phyloP scores from a whole-genome alignment of 2,797 vertebrate genomes.

The Trachops cirrhosus region DNA sequence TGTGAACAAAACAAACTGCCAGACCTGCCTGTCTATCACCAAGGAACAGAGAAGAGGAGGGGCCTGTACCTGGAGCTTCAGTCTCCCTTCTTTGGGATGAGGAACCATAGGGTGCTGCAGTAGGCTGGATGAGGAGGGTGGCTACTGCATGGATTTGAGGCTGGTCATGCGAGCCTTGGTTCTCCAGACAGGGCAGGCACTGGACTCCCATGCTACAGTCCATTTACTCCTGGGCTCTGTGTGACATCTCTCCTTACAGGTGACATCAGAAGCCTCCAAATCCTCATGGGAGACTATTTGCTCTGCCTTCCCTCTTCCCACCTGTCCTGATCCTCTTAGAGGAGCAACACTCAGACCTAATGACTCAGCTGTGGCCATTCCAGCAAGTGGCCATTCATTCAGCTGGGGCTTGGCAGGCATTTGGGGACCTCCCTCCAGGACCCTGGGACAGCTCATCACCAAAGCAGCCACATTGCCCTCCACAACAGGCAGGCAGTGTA shows the following conservation, averaged over 20 bases:
- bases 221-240: background rate
- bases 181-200: background rate
- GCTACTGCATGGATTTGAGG: background rate
- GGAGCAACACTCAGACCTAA: background rate
- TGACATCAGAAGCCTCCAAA: background rate
- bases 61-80: background rate
- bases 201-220: fast-evolving
- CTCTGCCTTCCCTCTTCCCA: background rate
- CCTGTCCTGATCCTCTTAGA: background rate
- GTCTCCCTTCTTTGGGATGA: background rate
- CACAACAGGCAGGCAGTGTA: background rate
- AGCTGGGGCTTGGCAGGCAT: fast-evolving
- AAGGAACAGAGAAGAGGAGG: background rate
- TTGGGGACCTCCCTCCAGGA: too few relatives aligned
- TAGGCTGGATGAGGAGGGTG: background rate
- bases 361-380: background rate
- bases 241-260: background rate
- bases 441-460: background rate
- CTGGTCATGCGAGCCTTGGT: background rate
- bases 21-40: background rate
- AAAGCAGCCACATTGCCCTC: fast-evolving
- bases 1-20: background rate
- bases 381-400: fast-evolving
- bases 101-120: background rate
- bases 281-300: background rate